Evolutionary conservation across 53 echinoderm and acorn worm genomes (phyloP).

Genomic region (Astropecten irregularis): DNA sequence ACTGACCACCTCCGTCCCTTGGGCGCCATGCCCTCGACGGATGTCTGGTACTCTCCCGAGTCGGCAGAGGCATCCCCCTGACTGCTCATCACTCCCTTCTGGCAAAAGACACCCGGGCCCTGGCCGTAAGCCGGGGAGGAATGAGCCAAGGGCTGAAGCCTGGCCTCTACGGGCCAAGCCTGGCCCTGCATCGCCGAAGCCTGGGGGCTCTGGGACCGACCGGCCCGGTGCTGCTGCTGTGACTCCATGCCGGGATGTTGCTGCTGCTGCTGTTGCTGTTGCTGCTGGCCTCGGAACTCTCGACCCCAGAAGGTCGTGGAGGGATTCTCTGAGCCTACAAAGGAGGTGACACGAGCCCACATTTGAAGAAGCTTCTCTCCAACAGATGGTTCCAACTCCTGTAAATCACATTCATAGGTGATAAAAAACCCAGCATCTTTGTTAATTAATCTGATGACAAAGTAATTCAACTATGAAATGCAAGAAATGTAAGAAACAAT

Average conservation of each 20-base stretch:
- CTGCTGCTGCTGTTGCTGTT: too few relatives aligned
- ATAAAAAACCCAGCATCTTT: not conserved
- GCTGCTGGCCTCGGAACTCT: constrained; percentile 26
- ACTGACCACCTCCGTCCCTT: constrained; percentile 29
- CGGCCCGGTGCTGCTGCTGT: not conserved
- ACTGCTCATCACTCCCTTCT: not conserved
- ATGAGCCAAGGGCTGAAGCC: constrained; percentile 82
- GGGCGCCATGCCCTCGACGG: not conserved
- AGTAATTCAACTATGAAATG: too few relatives aligned
- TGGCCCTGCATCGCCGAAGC: not conserved
- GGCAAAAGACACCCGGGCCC: constrained; percentile 63
- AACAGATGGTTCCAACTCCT: constrained; percentile 69
- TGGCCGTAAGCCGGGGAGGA: constrained; percentile 77
- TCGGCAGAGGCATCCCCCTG: not conserved
- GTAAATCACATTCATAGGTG: not conserved
- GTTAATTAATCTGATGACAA: not conserved
- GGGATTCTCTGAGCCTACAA: not conserved
- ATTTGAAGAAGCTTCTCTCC: constrained; percentile 55
- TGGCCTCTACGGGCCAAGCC: constrained; percentile 37
- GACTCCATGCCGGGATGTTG: not conserved
- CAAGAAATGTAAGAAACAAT: too few relatives aligned
- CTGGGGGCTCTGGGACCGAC: constrained; percentile 33
- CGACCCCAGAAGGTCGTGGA: constrained; percentile 17
- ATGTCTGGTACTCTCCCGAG: not conserved
- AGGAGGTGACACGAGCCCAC: constrained; percentile 34